Base-by-base conservation (phyloP, 2,797 vertebrate species). In the Morus bassanus region DNA sequence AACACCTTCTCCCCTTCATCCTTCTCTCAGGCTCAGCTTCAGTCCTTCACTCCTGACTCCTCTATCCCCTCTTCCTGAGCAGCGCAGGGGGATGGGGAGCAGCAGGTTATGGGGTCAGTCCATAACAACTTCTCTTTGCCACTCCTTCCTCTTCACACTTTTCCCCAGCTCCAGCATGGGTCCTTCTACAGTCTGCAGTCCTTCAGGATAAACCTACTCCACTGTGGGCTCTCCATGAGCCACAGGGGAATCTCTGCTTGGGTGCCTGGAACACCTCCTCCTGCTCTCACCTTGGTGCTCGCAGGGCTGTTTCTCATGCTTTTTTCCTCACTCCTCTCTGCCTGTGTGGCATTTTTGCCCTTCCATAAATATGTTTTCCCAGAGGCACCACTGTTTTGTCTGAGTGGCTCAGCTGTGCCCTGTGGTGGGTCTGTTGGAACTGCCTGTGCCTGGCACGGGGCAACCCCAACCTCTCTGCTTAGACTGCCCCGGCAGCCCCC, bases 191-290 rank as follows among this genome's bases (percentile, higher is more conserved):
- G 60, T 23, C 45, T 87, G 27, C 35, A 65, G 13, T 30, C 28
- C 45, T 89, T 18, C 16, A 28, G 28, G 39, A 67, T 65, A 75
- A 82, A 37, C 17, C 11, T 69, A 22, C 21, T 54, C 16, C 10
- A 35, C 7, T 0, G 0, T 46, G 41, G 33, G 16, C 9, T 60
- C 11, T 37, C 11, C 13, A 1, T 8, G n/a, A 65, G 14, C n/a
- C n/a, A 25, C 37, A n/a, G 57, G 16, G 35, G 15, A 51, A 30
- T 54, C 39, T 43, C 33, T 79, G 30, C 57, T 74, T 1, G 3
- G 22, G 14, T 15, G 21, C 41, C 41, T 88, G 69, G 63, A 81
- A 21, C 15, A 33, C 22, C 14, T 7, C 43, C 6, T 64, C 9
- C 15, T 61, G 22, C 60, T 41, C 23, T 74, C 41, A 9, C 31